Evolutionary conservation across 2,113 vertebrate species (phyloP).

Genomic region (Heptranchias perlo): DNA sequence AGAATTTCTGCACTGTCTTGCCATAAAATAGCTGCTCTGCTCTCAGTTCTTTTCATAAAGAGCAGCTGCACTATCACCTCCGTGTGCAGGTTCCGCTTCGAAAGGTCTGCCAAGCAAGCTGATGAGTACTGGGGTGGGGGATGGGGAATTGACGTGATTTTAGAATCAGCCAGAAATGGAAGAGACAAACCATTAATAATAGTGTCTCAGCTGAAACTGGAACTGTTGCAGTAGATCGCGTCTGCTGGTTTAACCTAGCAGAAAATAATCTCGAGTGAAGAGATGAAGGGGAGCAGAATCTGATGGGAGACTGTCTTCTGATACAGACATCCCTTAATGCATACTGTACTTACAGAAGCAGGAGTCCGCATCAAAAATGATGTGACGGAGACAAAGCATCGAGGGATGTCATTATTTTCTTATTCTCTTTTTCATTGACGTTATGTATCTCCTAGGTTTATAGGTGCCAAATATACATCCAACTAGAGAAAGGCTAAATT

Average conservation of each 20-base stretch:
- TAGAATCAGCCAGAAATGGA: constrained; percentile 10
- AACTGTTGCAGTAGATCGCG: constrained; percentile 42
- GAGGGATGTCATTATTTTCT: not conserved
- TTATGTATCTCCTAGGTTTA: not conserved
- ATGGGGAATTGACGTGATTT: constrained; percentile 22
- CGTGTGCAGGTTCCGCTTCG: not conserved
- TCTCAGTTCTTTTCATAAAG: not conserved
- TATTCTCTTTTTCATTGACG: not conserved
- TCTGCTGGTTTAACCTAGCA: constrained; percentile 51
- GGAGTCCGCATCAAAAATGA: not conserved
- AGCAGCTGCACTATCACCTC: too few species aligned
- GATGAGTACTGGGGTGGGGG: constrained; percentile 40
- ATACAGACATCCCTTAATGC: not conserved
- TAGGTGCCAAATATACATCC: not conserved
- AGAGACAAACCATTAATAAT: constrained; percentile 44
- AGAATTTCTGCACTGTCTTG: not conserved
- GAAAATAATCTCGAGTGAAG: constrained; percentile 49
- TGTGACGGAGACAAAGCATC: not conserved
- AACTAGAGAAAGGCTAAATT: not conserved
- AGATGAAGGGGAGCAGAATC: constrained; percentile 10
- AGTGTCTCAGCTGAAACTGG: constrained; percentile 47
- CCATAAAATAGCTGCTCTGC: not conserved
- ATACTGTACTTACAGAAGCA: not conserved
- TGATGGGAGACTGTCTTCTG: not conserved
- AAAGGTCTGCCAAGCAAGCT: not conserved